These are phyloP conservation scores for Hippocampus mohnikei DNA, from an alignment of 2,113 vertebrate species.

Conservation along the genomic window DNA sequence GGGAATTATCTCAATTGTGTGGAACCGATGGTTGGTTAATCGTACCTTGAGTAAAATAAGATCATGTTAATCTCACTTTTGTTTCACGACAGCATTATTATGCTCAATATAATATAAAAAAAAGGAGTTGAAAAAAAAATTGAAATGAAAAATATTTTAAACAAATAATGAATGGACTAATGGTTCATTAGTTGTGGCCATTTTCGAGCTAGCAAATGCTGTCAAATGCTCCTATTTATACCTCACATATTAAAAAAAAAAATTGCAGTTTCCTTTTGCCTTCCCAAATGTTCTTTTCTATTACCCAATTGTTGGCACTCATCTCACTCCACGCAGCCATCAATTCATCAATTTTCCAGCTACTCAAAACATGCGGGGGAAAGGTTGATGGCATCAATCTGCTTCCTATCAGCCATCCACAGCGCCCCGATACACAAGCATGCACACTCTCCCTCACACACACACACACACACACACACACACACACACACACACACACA, in stretches of 20 bases:
- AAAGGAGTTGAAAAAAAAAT: too few relatives aligned
- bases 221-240: neutral
- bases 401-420: constrained; percentile 61
- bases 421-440: constrained; percentile 39
- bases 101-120: too few relatives aligned
- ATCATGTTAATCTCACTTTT: too few relatives aligned
- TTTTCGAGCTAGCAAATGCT: neutral
- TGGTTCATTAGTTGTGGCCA: neutral
- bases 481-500: constrained; percentile 1
- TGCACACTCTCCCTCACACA: neutral
- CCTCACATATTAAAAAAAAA: neutral
- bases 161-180: neutral
- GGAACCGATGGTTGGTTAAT: too few relatives aligned
- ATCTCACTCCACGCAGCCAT: constrained; percentile 15
- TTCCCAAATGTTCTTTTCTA: neutral
- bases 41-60: too few relatives aligned
- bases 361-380: constrained; percentile 65
- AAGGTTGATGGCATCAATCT: constrained; percentile 56
- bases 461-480: constrained; percentile 3
- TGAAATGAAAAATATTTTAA: too few relatives aligned
- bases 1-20: too few relatives aligned
- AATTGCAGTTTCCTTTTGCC: neutral
- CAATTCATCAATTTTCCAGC: constrained; percentile 30
- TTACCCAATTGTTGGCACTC: constrained; percentile 5
- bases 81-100: too few relatives aligned